Percentiles rank a stretch among this genome's conserved stretches.
phyloP scores from a whole-genome alignment of 2,888 invertebrate genomes.

The Vandiemenella viatica region DNA sequence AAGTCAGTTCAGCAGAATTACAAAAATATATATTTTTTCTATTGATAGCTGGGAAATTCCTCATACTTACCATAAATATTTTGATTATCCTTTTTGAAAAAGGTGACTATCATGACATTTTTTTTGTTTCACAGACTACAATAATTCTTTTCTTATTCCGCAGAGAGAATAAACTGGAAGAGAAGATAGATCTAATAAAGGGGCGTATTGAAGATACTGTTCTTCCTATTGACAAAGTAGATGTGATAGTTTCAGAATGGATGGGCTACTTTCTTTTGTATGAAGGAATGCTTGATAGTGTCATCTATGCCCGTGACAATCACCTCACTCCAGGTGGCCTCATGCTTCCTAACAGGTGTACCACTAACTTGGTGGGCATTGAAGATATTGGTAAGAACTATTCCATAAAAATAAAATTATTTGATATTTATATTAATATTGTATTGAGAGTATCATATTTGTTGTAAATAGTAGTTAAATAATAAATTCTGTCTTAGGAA shows the following conservation, averaged over 20 bases:
- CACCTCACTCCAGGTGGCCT: constrained; percentile 61
- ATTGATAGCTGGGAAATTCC: too few species aligned
- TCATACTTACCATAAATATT: too few species aligned
- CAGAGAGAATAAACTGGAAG: constrained; percentile 60
- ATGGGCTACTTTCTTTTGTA: constrained; percentile 96
- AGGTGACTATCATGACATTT: too few species aligned
- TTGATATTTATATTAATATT: too few species aligned
- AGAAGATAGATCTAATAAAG: constrained; percentile 62
- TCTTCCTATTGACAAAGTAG: constrained; percentile 61
- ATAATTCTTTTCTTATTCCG: too few species aligned
- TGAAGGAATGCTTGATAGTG: constrained; percentile 92
- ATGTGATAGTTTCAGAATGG: constrained; percentile 93
- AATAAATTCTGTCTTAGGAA: background rate
- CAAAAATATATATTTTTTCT: too few species aligned
- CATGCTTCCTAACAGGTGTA: constrained; percentile 72
- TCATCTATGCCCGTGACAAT: constrained; percentile 74
- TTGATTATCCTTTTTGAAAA: too few species aligned
- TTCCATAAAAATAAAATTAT: too few species aligned
- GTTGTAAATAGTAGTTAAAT: too few species aligned
- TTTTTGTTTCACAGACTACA: background rate
- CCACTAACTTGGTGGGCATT: constrained; percentile 64
- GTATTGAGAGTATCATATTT: too few species aligned
- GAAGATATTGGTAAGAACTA: constrained; percentile 46
- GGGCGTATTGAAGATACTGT: constrained; percentile 73
- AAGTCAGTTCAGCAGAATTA: too few species aligned